These are phyloP conservation scores for Falco biarmicus DNA, from an alignment of 2,797 vertebrate species.

Conservation along the genomic window DNA sequence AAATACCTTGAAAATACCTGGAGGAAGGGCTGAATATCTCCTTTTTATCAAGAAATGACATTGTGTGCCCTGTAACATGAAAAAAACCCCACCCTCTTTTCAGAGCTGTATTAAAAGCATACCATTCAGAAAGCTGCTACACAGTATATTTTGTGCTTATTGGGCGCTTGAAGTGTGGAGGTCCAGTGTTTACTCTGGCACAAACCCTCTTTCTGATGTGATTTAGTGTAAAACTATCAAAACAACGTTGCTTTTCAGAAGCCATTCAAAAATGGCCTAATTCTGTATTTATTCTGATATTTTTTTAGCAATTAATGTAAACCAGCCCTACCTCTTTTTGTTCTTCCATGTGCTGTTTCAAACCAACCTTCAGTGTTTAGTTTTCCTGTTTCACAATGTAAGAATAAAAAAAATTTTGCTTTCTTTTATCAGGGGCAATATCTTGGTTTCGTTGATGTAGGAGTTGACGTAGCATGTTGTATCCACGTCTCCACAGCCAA, in stretches of 20 bases:
- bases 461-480: background rate
- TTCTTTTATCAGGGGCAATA: background rate
- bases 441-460: background rate
- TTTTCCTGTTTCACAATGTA: background rate
- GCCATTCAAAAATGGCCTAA: background rate
- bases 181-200: background rate
- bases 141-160: background rate
- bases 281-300: background rate
- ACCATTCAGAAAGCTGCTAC: background rate
- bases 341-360: background rate
- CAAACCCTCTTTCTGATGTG: background rate
- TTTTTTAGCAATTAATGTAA: background rate
- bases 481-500: background rate
- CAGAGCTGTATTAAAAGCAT: background rate
- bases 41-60: background rate
- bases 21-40: background rate
- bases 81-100: rapidly evolving
- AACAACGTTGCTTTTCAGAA: background rate
- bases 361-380: background rate
- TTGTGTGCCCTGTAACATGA: background rate
- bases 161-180: background rate
- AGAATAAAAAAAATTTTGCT: background rate
- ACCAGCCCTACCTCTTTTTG: background rate
- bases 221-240: background rate
- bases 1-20: background rate